phyloP scores from a whole-genome alignment of 2,113 vertebrate species.

The Pygoscelis adeliae region DNA sequence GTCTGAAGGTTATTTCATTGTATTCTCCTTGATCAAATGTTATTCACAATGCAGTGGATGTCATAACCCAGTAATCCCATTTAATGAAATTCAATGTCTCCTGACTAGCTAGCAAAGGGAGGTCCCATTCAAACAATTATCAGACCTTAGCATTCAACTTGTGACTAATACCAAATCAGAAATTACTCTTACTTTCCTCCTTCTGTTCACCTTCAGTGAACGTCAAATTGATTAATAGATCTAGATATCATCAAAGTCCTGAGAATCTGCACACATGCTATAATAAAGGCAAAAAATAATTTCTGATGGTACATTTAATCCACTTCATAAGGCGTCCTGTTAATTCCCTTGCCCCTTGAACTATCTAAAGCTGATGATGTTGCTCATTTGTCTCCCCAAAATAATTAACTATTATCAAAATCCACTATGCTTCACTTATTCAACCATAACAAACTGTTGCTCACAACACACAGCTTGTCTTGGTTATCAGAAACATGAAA shows the following conservation, averaged over 20 bases:
- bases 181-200: neutral
- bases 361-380: neutral
- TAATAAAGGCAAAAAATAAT: neutral
- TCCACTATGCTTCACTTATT: neutral
- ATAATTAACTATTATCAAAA: neutral
- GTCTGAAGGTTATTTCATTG: constrained; percentile 30
- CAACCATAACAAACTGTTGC: neutral
- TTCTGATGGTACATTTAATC: neutral
- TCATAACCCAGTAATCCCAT: constrained; percentile 36
- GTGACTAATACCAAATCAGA: constrained; percentile 44
- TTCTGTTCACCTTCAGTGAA: constrained; percentile 28
- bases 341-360: neutral
- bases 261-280: neutral
- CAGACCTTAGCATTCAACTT: constrained; percentile 29
- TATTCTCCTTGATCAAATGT: constrained; percentile 7
- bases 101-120: neutral
- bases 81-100: neutral
- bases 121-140: constrained; percentile 32
- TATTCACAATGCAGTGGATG: neutral
- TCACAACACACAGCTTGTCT: neutral
- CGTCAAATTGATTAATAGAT: constrained; percentile 44
- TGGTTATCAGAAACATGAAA: neutral
- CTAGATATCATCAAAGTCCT: neutral
- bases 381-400: neutral
- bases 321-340: neutral